phyloP scores from a whole-genome alignment of 2,888 invertebrate species.

The Harmothoe impar region DNA sequence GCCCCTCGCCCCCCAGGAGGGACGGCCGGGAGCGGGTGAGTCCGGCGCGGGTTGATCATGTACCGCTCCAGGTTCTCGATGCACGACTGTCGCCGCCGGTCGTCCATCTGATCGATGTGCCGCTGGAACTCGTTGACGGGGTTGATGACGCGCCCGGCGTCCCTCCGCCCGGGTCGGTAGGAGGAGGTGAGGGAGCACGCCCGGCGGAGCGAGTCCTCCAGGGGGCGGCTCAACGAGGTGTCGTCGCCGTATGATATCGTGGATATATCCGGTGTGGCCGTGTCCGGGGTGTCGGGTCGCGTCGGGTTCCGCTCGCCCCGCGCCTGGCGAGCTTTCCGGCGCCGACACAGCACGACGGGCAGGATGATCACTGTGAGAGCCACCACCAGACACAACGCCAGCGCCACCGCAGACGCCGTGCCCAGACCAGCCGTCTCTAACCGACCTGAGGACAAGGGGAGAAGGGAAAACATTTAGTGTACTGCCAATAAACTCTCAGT shows the following conservation, averaged over 20 bases:
- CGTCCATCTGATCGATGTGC: slow-evolving; percentile 52
- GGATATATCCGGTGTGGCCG: slow-evolving; percentile 40
- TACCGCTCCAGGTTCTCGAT: slow-evolving; percentile 45
- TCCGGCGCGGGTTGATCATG: slow-evolving; percentile 55
- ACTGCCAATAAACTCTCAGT: too few relatives aligned
- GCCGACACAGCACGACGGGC: slow-evolving; percentile 38
- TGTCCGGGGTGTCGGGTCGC: slow-evolving; percentile 40
- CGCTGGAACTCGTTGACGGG: slow-evolving; percentile 56
- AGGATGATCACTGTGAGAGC: slow-evolving; percentile 37
- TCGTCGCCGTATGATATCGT: slow-evolving; percentile 52
- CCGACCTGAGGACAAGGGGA: neutral
- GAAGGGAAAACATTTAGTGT: too few relatives aligned
- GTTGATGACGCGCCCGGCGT: neutral
- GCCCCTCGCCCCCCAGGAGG: neutral
- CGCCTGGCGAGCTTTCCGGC: slow-evolving; percentile 28
- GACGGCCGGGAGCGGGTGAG: slow-evolving; percentile 46
- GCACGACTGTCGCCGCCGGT: slow-evolving; percentile 21
- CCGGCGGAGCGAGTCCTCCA: slow-evolving; percentile 51
- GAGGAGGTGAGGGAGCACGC: neutral
- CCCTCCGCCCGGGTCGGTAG: slow-evolving; percentile 41
- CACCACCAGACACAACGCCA: slow-evolving; percentile 11
- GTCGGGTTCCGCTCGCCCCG: neutral
- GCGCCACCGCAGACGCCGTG: neutral
- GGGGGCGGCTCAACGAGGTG: slow-evolving; percentile 21
- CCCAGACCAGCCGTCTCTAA: slow-evolving; percentile 33